Evolutionary conservation across 1,140 invertebrate genomes (phyloP), one percentile per base, ranked within the genome.

Genomic region (Drosophila setifemur): DNA sequence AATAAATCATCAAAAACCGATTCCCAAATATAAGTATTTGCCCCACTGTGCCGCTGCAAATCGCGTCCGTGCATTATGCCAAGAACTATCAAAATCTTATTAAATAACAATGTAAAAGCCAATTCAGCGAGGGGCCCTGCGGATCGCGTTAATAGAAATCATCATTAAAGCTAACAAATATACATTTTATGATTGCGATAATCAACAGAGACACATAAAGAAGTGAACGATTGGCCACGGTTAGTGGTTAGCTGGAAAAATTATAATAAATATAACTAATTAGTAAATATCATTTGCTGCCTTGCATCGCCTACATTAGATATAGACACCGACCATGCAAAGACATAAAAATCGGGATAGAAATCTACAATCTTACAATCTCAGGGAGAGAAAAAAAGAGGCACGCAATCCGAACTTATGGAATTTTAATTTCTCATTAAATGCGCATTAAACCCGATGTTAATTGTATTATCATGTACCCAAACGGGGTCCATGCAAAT

Each of bases 111-210:
- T 61, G 60, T 55, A 28, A 55, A 35, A 50, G 21, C 33, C 33
- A 26, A 39, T 29, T 43, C 4, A 9, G 12, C 12, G 9, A n/a
- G n/a, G n/a, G 1, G 25, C n/a, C 19, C 57, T 21, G 14, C 33
- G 33, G 14, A 81, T 58, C 48, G 76, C 71, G 64, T 50, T 79
- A 75, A 79, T 70, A 61, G 69, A 60, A 70, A 69, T 40, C 69
- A 43, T 66, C 58, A 81, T 53, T 71, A 64, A 48, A 31, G 39
- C 55, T 23, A 64, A 57, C 48, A 78, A 57, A 78, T 82, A 73
- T 73, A 70, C 78, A 66, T 85, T 85, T 83, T 78, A 83, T 69
- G 73, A 70, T 85, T 64, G 74, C 50, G 58, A 85, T 83, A 85
- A 85, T 74, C 78, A 57, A 71, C 63, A 70, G 55, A 67, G 57